Percentiles rank a stretch among this genome's conserved stretches.
Evolutionary conservation across 2,888 invertebrate genomes (phyloP).

Genomic region (Gymnosoma rotundatum): DNA sequence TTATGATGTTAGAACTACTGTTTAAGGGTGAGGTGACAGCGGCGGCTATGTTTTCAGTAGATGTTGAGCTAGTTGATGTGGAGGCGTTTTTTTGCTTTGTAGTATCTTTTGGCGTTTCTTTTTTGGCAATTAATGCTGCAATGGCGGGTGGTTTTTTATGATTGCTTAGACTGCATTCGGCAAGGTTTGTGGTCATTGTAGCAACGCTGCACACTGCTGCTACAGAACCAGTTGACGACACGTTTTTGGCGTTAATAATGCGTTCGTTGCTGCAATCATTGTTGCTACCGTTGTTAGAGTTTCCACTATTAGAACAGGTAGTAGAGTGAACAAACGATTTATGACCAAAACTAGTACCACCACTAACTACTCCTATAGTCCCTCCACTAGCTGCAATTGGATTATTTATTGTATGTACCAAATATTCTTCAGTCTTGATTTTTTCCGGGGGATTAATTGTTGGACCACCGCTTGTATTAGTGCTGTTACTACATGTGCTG

Average conservation of each 20-base stretch:
- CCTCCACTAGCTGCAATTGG: constrained; percentile 76
- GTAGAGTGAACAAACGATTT: constrained; percentile 68
- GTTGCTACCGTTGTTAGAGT: constrained; percentile 48
- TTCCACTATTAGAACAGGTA: constrained; percentile 60
- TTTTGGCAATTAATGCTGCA: constrained; percentile 76
- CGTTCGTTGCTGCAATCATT: constrained; percentile 62
- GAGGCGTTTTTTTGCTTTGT: constrained; percentile 78
- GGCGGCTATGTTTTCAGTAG: constrained; percentile 76
- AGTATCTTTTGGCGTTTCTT: constrained; percentile 78
- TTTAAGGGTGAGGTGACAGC: constrained; percentile 56
- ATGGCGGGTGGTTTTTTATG: constrained; percentile 77
- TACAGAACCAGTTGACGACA: constrained; percentile 47
- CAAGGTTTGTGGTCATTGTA: constrained; percentile 83
- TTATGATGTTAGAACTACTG: constrained; percentile 23
- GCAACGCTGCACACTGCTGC: constrained; percentile 82
- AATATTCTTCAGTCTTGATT: constrained; percentile 85
- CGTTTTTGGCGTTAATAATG: constrained; percentile 46
- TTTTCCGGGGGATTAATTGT: constrained; percentile 84
- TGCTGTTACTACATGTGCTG: constrained; percentile 57
- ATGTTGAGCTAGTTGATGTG: constrained; percentile 77
- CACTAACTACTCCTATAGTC: constrained; percentile 10
- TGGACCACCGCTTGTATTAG: constrained; percentile 73
- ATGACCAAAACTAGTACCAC: constrained; percentile 63
- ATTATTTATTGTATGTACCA: constrained; percentile 73
- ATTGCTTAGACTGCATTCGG: constrained; percentile 76